These are phyloP conservation scores for Drosophila littoralis DNA, from an alignment of 1,140 invertebrate genomes.

Conservation along the genomic window DNA sequence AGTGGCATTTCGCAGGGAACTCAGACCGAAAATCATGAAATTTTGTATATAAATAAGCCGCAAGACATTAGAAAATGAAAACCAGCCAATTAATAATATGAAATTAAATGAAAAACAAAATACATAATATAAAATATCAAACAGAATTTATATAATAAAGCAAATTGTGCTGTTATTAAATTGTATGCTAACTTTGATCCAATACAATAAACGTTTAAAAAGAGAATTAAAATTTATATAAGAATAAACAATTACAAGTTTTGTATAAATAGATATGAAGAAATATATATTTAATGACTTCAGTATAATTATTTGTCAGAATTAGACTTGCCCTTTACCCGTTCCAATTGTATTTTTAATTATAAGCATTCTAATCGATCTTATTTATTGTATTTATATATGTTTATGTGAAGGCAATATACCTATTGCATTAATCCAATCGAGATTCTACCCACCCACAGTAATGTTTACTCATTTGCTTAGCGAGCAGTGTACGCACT, in stretches of 20 bases:
- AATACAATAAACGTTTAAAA: too few species aligned
- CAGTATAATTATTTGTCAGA: not conserved
- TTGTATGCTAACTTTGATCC: too few species aligned
- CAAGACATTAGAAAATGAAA: not conserved
- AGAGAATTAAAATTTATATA: too few species aligned
- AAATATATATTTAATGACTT: not conserved
- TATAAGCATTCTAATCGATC: not conserved
- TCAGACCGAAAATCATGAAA: not conserved
- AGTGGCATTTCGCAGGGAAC: constrained; percentile 1
- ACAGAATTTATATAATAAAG: not conserved
- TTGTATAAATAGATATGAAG: too few species aligned
- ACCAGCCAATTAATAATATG: not conserved
- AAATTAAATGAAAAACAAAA: not conserved
- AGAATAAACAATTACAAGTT: too few species aligned
- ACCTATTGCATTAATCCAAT: constrained; percentile 11
- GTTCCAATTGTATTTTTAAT: not conserved
- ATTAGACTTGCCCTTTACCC: not conserved
- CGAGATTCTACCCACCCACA: constrained; percentile 22
- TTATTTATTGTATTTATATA: not conserved
- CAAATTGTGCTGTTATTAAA: too few species aligned
- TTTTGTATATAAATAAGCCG: not conserved
- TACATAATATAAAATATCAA: not conserved
- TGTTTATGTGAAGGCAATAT: not conserved
- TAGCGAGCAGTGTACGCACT: constrained; percentile 32
- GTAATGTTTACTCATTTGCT: constrained; percentile 57